Evolutionary conservation across 2,888 invertebrate genomes (phyloP), one percentile per base, ranked within the genome.

Genomic region (Entomobrya proxima): DNA sequence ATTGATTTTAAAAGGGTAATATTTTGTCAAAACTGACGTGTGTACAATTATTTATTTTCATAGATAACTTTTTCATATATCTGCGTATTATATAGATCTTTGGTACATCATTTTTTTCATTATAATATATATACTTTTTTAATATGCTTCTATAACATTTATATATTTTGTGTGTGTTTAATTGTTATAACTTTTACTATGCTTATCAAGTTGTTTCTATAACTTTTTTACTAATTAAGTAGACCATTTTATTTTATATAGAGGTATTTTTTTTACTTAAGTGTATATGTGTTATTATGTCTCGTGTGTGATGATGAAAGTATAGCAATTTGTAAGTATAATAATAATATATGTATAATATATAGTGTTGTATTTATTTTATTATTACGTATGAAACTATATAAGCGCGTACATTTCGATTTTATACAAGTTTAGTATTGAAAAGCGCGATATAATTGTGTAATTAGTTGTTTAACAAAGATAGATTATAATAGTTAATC

Each of bases 341-440:
- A 15, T n/a, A 47, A 3, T 47, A 37, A 37, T 55, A 24, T n/a
- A 7, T 55, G 7, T 24, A 9, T 55, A n/a, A 24, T 27, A 27
- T 24, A 18, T 55, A 58, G 1, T 58, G 13, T 58, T 58, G 13
- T 27, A 27, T 52, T 44, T 61, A 13, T 52, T 77, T 77, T 40
- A 35, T 6, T 18, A 40, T 18, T 67, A 64, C 64, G 61, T 77
- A 77, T 18, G 77, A 77, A 77, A 77, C 77, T 77, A 77, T 61
- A 67, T 67, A 77, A 77, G 77, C 77, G 67, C 67, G 77, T 64
- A n/a, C 30, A 37, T 77, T 61, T 77, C 77, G 77, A 47, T 77
- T 55, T 77, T 64, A 40, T 35, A 32, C 37, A n/a, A 67, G 13
- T 67, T 35, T n/a, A n/a, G n/a, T 35, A 61, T 64, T 77, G 77